Base-by-base conservation (phyloP, 2,888 invertebrate genomes). In the Lapara coniferarum region DNA sequence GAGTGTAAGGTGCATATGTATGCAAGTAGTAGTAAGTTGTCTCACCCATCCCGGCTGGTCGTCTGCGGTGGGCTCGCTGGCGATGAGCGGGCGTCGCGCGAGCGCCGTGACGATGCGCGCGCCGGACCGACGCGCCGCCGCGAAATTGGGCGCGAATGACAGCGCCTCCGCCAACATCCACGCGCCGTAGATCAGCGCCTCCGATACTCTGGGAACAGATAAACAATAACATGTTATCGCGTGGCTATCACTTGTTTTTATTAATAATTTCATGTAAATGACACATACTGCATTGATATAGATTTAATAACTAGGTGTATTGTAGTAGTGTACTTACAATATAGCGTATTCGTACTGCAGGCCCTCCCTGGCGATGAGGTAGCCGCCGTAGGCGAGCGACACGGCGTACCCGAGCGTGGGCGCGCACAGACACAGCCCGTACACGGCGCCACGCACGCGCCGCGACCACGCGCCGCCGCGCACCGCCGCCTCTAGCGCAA, bases 131-230 rank as follows among this genome's bases (percentile, higher is more conserved):
- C 95, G 94, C 0, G 97, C 97, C 19, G 95, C 95, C 75, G 95
- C 95, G 78, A 96, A 96, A 85, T 96, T 96, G 0, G 97, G 97
- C 4, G 97, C 96, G 85, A 96, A 97, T 0, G 97, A 96, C 8
- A 97, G 88, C 0, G 96, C 96, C 82, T 97, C 96, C 0, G 96
- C 97, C 78, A 97, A 80, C 96, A 97, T 96, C 96, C 96, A 96
- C 1, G 97, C 96, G 55, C 97, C 97, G 81, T 96, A 96, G 78
- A 97, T 96, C 52, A 97, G 88, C 0, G 96, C 96, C 80, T 97
- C 97, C 0, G 96, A 96, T 0, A 97, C 96, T 71, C 96, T 96
- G 7, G 71, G 69, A 66, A 0, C 10, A 14, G 56, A 10, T 3
- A 25, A 16, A 58, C 16, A 0, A 57, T 12, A 3, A 12, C 12